A percentile compares a stretch with the other conserved stretches of the same genome.
Conservation (phyloP, 2,113 vertebrate genomes). For the Thryonomys swinderianus region DNA sequence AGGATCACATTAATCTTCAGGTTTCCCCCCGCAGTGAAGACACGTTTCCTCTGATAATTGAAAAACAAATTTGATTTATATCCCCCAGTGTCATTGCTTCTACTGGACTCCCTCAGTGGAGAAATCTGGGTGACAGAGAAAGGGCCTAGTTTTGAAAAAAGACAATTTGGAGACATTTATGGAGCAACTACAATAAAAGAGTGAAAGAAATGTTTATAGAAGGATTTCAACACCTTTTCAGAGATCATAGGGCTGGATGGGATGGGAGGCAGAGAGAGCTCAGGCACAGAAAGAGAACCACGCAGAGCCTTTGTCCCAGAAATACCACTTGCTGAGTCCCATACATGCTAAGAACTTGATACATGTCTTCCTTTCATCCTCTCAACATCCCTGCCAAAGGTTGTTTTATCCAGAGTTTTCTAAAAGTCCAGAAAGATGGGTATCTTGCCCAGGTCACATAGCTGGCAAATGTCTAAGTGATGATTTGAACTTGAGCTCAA, state of each 20-base stretch:
- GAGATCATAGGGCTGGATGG: not conserved
- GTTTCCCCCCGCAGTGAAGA: constrained; percentile 68
- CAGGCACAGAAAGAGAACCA: not conserved
- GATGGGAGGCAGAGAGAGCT: not conserved
- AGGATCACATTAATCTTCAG: constrained; percentile 66
- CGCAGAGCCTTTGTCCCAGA: not conserved
- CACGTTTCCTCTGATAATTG: constrained; percentile 68
- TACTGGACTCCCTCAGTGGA: constrained; percentile 49
- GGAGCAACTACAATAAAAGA: constrained; percentile 10
- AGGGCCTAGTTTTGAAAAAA: constrained; percentile 63
- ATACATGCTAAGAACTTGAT: not conserved
- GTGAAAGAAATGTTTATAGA: constrained; percentile 6
- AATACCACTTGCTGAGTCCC: not conserved
- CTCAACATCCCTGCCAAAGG: not conserved
- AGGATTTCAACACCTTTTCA: not conserved
- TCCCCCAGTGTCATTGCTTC: constrained; percentile 57
- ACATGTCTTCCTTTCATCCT: not conserved
- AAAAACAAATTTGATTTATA: constrained; percentile 79
- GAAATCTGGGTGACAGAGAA: constrained; percentile 57
- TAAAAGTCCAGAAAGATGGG: constrained; percentile 8
- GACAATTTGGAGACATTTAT: constrained; percentile 16
- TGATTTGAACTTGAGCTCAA: constrained; percentile 49
- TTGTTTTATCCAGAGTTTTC: constrained; percentile 13
- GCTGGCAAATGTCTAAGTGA: not conserved
- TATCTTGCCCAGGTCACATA: not conserved